Evolutionary conservation across 2,888 invertebrate species (phyloP).

Genomic region (Callinectes sapidus): DNA sequence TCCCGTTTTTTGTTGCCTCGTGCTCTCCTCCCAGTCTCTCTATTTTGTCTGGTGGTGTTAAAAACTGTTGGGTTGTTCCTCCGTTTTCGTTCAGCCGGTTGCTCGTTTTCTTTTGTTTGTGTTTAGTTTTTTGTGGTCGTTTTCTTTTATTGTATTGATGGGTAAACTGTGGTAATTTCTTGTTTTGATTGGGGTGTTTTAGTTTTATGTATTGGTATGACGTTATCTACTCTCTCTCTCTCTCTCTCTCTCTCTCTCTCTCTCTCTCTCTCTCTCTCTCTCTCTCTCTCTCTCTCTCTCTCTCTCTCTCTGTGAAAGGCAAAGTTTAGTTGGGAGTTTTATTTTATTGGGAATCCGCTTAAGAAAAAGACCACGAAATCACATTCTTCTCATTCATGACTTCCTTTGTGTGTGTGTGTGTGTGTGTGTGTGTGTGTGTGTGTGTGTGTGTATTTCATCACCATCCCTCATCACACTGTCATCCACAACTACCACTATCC

Average conservation of each 20-base stretch:
- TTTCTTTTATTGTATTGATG: background rate
- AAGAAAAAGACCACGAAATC: constrained; percentile 22
- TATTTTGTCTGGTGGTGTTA: background rate
- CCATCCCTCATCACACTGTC: background rate
- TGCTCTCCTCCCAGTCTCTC: background rate
- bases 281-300: constrained; percentile 37
- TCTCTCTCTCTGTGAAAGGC: constrained; percentile 7
- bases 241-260: constrained; percentile 37
- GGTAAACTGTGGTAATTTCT: background rate
- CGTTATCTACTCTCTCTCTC: constrained; percentile 16
- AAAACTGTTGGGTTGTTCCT: background rate
- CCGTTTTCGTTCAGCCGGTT: background rate
- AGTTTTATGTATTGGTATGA: background rate
- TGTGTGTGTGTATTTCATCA: background rate
- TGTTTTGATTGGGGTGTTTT: background rate
- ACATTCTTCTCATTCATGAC: background rate
- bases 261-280: constrained; percentile 37
- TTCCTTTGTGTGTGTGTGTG: background rate
- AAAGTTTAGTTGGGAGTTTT: background rate
- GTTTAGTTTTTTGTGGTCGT: background rate
- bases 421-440: constrained; percentile 24
- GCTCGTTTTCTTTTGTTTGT: background rate
- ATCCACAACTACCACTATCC: background rate
- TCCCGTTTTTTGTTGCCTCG: background rate
- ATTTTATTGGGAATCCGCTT: background rate